A percentile compares a stretch with the other conserved stretches of the same genome.
Conservation (phyloP, 2,888 invertebrate genomes). For the Ischnura elegans region DNA sequence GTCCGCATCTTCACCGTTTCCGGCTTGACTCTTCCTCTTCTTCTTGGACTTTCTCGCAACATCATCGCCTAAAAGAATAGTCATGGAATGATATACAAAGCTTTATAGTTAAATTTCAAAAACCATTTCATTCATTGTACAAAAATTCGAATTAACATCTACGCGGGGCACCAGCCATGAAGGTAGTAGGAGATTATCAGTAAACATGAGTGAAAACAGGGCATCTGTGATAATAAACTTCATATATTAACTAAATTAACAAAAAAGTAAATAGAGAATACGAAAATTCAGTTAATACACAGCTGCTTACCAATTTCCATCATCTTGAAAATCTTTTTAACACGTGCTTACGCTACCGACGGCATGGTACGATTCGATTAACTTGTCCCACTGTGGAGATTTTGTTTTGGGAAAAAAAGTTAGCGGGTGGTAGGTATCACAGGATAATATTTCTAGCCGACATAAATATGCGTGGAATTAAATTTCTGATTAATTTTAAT, state of each 20-base stretch:
- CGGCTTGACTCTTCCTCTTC: conserved; percentile 37
- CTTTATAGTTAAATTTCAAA: neutral
- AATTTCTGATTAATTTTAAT: too few species aligned
- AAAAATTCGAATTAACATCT: neutral
- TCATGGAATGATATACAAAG: neutral
- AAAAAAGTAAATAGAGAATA: neutral
- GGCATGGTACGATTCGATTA: neutral
- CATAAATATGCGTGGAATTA: neutral
- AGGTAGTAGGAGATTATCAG: too few species aligned
- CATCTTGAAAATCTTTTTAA: neutral
- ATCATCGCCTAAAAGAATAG: neutral
- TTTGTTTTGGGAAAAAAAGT: neutral
- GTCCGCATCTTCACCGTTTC: neutral
- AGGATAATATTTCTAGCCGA: neutral
- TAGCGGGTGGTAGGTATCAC: neutral
- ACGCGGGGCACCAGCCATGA: neutral
- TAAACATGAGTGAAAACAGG: too few species aligned
- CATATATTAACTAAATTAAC: neutral
- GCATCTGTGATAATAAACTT: too few species aligned
- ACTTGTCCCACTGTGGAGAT: neutral
- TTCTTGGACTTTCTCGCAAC: conserved; percentile 15
- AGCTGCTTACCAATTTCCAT: neutral
- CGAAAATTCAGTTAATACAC: neutral
- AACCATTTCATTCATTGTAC: neutral
- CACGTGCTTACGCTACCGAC: neutral